phyloP scores from a whole-genome alignment of 2,113 vertebrate genomes.

The Ophiodon elongatus region DNA sequence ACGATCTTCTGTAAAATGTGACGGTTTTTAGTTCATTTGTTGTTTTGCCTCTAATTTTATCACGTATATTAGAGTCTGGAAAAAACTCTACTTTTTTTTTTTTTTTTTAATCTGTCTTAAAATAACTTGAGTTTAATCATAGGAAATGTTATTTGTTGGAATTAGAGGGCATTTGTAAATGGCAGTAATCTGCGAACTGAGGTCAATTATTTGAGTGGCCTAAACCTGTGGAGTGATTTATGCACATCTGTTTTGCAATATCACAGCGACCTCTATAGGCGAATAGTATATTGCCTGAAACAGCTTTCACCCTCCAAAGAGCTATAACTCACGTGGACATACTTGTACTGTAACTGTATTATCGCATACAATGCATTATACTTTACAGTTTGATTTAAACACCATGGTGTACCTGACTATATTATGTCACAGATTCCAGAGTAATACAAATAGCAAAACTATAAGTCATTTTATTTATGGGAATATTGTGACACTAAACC shows the following conservation, averaged over 20 bases:
- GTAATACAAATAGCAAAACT: slow-evolving; percentile 3
- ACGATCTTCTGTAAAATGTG: not conserved
- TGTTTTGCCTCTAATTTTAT: not conserved
- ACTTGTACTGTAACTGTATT: slow-evolving; percentile 1
- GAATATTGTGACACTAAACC: not conserved
- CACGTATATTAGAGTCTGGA: not conserved
- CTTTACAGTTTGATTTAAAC: slow-evolving; percentile 31
- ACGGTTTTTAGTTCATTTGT: not conserved
- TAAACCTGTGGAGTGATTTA: slow-evolving; percentile 69
- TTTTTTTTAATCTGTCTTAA: not conserved
- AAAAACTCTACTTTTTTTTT: not conserved
- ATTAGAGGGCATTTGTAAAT: slow-evolving; percentile 15
- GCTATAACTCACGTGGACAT: slow-evolving; percentile 43
- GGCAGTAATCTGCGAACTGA: slow-evolving; percentile 37
- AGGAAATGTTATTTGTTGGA: not conserved
- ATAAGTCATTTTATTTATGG: not conserved
- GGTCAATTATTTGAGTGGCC: slow-evolving; percentile 30
- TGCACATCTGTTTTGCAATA: slow-evolving; percentile 74
- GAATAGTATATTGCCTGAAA: not conserved
- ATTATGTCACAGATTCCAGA: not conserved
- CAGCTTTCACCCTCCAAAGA: slow-evolving; percentile 7
- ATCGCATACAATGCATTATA: slow-evolving; percentile 6
- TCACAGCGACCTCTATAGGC: slow-evolving; percentile 86
- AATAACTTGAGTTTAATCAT: not conserved
- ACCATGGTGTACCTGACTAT: not conserved